phyloP scores from a whole-genome alignment of 2,797 vertebrate genomes.

The Ceryle rudis region DNA sequence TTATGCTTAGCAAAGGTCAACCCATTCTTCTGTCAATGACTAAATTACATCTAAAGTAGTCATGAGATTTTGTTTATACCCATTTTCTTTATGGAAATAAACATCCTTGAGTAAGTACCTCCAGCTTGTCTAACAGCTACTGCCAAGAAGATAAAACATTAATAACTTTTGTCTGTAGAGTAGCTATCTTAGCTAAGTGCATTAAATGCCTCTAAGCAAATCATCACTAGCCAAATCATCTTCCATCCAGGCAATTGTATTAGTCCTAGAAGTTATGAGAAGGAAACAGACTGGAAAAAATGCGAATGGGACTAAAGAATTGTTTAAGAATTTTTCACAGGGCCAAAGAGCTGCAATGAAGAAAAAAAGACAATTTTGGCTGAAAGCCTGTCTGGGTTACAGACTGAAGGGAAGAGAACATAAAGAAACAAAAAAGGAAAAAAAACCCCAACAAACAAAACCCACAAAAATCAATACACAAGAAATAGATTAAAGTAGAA shows the following conservation, averaged over 20 bases:
- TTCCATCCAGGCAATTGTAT: background rate
- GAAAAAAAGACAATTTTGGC: background rate
- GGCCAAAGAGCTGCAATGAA: background rate
- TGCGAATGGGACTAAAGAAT: background rate
- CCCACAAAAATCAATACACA: background rate
- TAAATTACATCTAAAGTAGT: conserved; percentile 34
- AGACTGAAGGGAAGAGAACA: background rate
- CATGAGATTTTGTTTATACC: conserved; percentile 7
- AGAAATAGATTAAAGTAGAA: background rate
- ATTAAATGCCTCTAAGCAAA: conserved; percentile 4
- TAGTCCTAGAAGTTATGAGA: background rate
- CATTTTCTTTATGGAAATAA: conserved; percentile 23
- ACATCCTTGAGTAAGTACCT: background rate
- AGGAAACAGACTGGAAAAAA: background rate
- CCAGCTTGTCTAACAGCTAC: background rate
- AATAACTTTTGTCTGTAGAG: background rate
- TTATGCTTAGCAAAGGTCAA: conserved; percentile 27
- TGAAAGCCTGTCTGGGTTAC: background rate
- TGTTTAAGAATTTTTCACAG: background rate
- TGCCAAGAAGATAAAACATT: conserved; percentile 25
- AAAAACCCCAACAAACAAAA: too few relatives aligned
- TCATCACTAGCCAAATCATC: background rate
- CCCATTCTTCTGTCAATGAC: background rate
- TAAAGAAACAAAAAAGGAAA: background rate
- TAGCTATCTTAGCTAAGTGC: background rate